Base-by-base conservation (phyloP, 2,113 vertebrate genomes). In the Prolemur simus region DNA sequence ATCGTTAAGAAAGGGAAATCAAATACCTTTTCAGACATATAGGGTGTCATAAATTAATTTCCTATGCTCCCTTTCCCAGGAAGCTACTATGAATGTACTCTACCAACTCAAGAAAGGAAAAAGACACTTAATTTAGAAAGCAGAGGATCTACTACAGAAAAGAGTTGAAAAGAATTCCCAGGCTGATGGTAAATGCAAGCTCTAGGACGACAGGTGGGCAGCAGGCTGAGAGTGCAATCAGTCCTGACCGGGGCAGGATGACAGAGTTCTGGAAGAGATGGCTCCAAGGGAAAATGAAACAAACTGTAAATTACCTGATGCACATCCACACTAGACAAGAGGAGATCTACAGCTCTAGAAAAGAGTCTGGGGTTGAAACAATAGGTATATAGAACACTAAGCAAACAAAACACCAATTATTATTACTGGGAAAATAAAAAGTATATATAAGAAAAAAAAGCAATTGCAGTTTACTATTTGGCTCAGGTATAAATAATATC, bases 361-460 rank as follows among this genome's bases (percentile, higher is more conserved):
- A 81, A 77, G 27, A 81, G 39, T 47, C 34, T 9, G 8, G 23
- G 18, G 20, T 29, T n/a, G 64, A 91, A 86, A 82, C 0, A 83
- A 54, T 64, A 83, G 68, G 23, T 23, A 80, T 8, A 76, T 0
- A 71, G 81, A 78, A 80, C 85, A 86, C 63, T 42, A 86, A 29
- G 27, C 14, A 52, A 90, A 39, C 5, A 60, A 60, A 85, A 39
- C 20, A 52, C 54, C 7, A 77, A 69, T 47, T 29, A 80, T 90
- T 58, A 83, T 42, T 93, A 58, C 76, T 66, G 11, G 27, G 76
- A 77, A 96, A 93, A 82, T 54, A 78, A 96, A 91, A 60, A 47
- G 23, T 23, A 64, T 56, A 18, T 34, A 18, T 15, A 90, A 90
- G 63, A 54, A 89, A 85, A 88, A 93, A 78, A 45, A 20, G 6